Base-by-base conservation (phyloP, 2,888 invertebrate genomes). In the Morpho deidamia region DNA sequence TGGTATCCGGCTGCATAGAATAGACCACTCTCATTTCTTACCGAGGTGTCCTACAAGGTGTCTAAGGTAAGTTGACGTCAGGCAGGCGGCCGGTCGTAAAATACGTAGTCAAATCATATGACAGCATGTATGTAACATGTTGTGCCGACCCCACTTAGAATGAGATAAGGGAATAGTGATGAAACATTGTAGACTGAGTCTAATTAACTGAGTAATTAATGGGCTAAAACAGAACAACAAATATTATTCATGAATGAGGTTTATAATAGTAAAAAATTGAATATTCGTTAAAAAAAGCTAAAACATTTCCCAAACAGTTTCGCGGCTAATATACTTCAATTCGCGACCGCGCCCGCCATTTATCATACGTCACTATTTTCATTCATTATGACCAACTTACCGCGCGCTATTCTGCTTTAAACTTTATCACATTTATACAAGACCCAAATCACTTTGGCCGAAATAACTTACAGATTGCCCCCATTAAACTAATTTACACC, bases 291-390 rank as follows among this genome's bases (percentile, higher is more conserved):
- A 41, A 37, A n/a, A 48, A 12, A 9, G 23, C 43, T 37, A 44
- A 42, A 50, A 50, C 44, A 50, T 38, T 43, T 43, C 44, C 37
- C 9, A 44, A 50, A 43, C 43, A 10, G 43, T 56, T 60, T 51
- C 44, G 55, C 59, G 67, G 71, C 68, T 78, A 83, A 84, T 84
- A 81, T 79, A 83, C 76, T 84, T 78, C 76, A 68, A 78, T 69
- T 75, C 72, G 66, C 64, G 66, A 67, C 82, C 85, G 71, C 86
- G 65, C 85, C 85, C 74, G 64, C 65, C 78, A 81, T 84, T 82
- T 77, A 75, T 85, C 83, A 84, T 80, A 72, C 64, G 67, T 66
- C 72, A 71, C 72, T 66, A 70, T 69, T 66, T 78, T 72, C 78
- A 79, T 83, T 82, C 78, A 81, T 82, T 81, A 81, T 50, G 57